Base-by-base conservation (phyloP, 2,113 vertebrate genomes). In the Picathartes gymnocephalus region DNA sequence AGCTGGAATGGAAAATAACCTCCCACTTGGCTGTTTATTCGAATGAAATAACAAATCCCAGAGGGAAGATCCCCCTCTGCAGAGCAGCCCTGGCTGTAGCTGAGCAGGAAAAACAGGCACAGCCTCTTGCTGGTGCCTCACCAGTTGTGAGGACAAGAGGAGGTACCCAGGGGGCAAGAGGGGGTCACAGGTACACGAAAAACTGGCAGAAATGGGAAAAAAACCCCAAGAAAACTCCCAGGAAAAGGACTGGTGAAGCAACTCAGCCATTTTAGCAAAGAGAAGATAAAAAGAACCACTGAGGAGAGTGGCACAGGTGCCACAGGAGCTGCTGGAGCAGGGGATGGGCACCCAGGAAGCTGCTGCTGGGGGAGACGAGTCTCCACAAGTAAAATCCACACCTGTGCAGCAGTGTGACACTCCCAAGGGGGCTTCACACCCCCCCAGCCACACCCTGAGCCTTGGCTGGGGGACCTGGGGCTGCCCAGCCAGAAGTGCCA, bases 1-100 rank as follows among this genome's bases (percentile, higher is more conserved):
- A 88, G 66, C 45, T 40, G 31, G 39, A 86, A 92, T 56, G 78
- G 94, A 93, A 95, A 95, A 77, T 18, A 69, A 74, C 88, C 72
- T 62, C 78, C 48, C 82, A 73, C 58, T 74, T 74, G 70, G 60
- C 45, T 86, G 60, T 65, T 92, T 82, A 73, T 91, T 80, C 50
- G 37, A 76, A 88, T 7, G 71, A 79, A 96, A 83, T 42, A 91
- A 74, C 79, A 81, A 83, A 88, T 33, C 83, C 51, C 80, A 35
- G 68, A 69, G 87, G 48, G 56, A 70, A 74, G 88, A 64, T 54
- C 57, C 83, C 90, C 42, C 77, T 79, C 23, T 85, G 88, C 83
- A 64, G 58, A 94, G 77, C 62, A 8, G 3, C 54, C 69, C 72
- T 84, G 22, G 0, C 1, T 5, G 60, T 4, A 50, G 69, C 64